A percentile compares a stretch with the other conserved stretches of the same genome.
These are phyloP conservation scores for Philaethria dido DNA, from an alignment of 2,888 invertebrate species.

Conservation along the genomic window DNA sequence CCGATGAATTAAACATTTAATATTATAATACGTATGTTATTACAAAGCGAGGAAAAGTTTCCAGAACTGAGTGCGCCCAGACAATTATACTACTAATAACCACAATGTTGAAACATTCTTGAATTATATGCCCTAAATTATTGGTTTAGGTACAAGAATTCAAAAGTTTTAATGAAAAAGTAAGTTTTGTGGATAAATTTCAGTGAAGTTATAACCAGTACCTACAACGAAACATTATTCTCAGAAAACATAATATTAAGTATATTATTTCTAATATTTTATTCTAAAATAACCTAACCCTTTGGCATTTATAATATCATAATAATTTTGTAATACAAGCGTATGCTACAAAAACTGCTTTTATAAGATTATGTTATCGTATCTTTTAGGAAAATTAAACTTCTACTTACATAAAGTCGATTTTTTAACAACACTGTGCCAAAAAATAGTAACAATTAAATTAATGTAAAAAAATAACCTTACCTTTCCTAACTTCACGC, in stretches of 20 bases:
- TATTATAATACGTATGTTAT: background rate
- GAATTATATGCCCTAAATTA: slow-evolving; percentile 8
- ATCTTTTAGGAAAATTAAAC: no score
- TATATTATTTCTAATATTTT: background rate
- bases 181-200: slow-evolving; percentile 8
- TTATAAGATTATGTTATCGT: no score
- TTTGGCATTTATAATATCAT: background rate
- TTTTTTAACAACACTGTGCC: no score
- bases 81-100: background rate
- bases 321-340: background rate
- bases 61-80: background rate
- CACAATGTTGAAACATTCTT: background rate
- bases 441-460: no score
- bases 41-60: background rate
- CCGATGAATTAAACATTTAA: background rate
- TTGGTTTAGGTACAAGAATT: background rate
- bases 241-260: background rate
- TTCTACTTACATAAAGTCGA: no score
- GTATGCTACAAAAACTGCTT: no score
- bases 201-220: background rate
- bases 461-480: no score
- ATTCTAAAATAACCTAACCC: background rate
- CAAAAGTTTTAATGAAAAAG: slow-evolving; percentile 6
- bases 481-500: no score
- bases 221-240: background rate